A percentile compares a stretch with the other conserved stretches of the same genome.
These are phyloP conservation scores for Molorchus minor DNA, from an alignment of 2,888 invertebrate species.

Conservation along the genomic window DNA sequence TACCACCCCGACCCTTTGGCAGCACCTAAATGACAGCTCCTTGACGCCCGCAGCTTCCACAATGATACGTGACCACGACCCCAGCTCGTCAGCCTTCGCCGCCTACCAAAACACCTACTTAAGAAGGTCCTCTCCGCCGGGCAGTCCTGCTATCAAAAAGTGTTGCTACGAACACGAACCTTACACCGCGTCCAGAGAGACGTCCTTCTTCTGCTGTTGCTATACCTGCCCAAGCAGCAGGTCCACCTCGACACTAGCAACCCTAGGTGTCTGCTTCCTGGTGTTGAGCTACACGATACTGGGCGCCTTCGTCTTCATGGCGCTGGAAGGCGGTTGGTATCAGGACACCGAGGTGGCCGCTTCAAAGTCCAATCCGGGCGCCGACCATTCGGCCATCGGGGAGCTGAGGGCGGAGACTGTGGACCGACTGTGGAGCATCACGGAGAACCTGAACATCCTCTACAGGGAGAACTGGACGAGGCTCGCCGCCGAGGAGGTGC, in stretches of 20 bases:
- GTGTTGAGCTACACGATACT: conserved; percentile 91
- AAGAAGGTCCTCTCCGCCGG: conserved; percentile 57
- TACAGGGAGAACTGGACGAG: conserved; percentile 93
- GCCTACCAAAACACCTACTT: conserved; percentile 57
- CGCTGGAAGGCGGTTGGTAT: conserved; percentile 73
- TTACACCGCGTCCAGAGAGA: conserved; percentile 34
- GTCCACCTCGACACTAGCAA: conserved; percentile 75
- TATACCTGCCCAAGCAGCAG: conserved; percentile 65
- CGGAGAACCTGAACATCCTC: conserved; percentile 86
- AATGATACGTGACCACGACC: conserved; percentile 51
- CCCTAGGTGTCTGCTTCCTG: conserved; percentile 81
- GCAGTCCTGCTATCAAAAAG: conserved; percentile 58
- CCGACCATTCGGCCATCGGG: conserved; percentile 53
- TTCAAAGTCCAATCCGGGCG: conserved; percentile 69
- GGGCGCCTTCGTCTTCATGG: conserved; percentile 91
- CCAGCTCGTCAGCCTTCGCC: conserved; percentile 55
- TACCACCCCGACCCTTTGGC: neutral
- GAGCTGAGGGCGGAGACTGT: conserved; percentile 77
- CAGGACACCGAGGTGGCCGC: conserved; percentile 72
- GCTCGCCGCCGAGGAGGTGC: conserved; percentile 85
- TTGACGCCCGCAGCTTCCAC: conserved; percentile 25
- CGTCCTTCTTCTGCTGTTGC: conserved; percentile 66
- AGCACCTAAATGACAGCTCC: conserved; percentile 25
- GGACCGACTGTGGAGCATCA: conserved; percentile 85
- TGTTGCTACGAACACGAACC: conserved; percentile 59